Base-by-base conservation (phyloP, 2,888 invertebrate genomes). In the Meghimatium bilineatum region DNA sequence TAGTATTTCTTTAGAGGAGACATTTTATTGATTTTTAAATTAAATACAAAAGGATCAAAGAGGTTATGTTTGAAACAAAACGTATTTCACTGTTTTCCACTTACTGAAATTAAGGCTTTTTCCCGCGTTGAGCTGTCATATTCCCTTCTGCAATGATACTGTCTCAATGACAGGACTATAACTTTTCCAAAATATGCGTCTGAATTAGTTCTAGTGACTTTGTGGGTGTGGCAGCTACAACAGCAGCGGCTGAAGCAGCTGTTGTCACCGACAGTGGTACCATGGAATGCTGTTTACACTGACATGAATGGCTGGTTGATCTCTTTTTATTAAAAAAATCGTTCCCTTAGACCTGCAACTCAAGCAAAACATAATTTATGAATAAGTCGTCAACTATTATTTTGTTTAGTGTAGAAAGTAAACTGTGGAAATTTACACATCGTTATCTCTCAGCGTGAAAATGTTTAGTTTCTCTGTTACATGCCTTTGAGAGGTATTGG, bases 211-310 rank as follows among this genome's bases (percentile, higher is more conserved):
- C 17, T 8, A 14, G 26, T 1, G 52, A 0, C 10, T 29, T 26
- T 38, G 10, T 10, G 6, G 23, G 6, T 26, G 20, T 38, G 72
- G 12, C 74, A 74, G 74, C 32, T 49, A 32, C 74, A 44, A 74
- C 74, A 74, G 49, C 74, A 74, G 74, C 52, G 49, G 74, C 52
- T 29, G 74, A 49, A 49, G 74, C 74, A 52, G 74, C 52, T 74
- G 74, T 52, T 17, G 52, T 52, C 74, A 74, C 74, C 52, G 74
- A n/a, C 52, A 20, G 49, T 52, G 52, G 49, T 52, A 74, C 52
- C 74, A 74, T 74, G 74, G 49, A 49, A 49, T n/a, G 52, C 20
- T 74, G 20, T 29, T 74, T n/a, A 74, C 44, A 74, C 74, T 32
- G 52, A 74, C 74, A 74, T 74, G 66, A 32, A 14, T 26, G 6